Base-by-base conservation (phyloP, 1,140 invertebrate genomes). In the Conopomorpha cramerella region DNA sequence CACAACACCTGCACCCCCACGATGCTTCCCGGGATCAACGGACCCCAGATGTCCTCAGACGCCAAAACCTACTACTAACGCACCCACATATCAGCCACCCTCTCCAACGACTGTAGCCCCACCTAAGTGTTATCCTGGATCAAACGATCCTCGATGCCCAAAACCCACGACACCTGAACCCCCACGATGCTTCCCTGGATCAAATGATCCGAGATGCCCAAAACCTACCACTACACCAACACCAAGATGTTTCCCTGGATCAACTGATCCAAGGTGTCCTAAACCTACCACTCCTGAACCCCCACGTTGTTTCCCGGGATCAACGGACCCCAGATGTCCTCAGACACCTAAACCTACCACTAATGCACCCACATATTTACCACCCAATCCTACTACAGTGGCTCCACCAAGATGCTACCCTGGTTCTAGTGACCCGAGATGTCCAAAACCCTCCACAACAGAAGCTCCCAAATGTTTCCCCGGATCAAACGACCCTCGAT, bases 401-500 rank as follows among this genome's bases (percentile, higher is more conserved):
- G 39, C 41, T 37, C 39, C 57, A 43, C 59, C 54, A 4, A 45
- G 43, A 1, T 80, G 78, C 45, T 74, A 58, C 34, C 77, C 74
- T 3, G 79, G 80, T 11, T 66, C 58, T 13, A 51, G 41, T 2
- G 72, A 80, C 55, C 77, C 79, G 13, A 49, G 70, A 33, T 77
- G 72, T 36, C 53, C 70, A 10, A 49, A 47, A 45, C 51, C 55
- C 10, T 46, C 47, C 4, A 46, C 52, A 0, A 38, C 43, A 6
- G 16, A 39, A 2, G 19, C 38, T 7, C 49, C 47, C 1, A 45
- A 43, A 1, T 80, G 77, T 41, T 74, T 51, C 37, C 76, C 77
- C 2, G 77, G 80, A n/a, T 66, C 55, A 11, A 55, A 37, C 0
- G 76, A 79, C 52, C 61, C 70, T 15, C 41, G 67, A 19, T 77